A percentile compares a stretch with the other conserved stretches of the same genome.
phyloP scores from a whole-genome alignment of 2,113 vertebrate genomes.

The Phaethon lepturus region DNA sequence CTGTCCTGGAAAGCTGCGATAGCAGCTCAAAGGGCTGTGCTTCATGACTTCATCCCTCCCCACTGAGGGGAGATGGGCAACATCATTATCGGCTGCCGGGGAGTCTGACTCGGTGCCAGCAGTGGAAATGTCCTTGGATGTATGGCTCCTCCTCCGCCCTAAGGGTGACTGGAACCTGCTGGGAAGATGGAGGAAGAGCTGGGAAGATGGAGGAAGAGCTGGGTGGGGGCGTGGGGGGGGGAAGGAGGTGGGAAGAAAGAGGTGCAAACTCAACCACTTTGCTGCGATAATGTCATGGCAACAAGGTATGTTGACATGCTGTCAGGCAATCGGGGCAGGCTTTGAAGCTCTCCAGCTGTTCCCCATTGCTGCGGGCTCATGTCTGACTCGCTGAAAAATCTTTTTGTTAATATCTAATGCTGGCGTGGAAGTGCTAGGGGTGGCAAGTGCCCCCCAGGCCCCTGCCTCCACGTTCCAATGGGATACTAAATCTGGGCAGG shows the following conservation, averaged over 20 bases:
- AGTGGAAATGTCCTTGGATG: not conserved
- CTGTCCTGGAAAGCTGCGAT: not conserved
- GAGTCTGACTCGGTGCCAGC: not conserved
- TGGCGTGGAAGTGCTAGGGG: not conserved
- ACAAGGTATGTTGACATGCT: not conserved
- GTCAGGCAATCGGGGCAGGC: not conserved
- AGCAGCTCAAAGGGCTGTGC: not conserved
- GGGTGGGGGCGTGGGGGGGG: not conserved
- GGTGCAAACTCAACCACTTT: not conserved
- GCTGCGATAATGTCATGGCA: not conserved
- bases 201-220: not conserved
- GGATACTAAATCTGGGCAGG: not conserved
- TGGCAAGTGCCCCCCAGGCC: not conserved
- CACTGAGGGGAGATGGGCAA: not conserved
- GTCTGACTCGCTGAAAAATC: not conserved
- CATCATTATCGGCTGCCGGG: not conserved
- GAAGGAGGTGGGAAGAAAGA: not conserved
- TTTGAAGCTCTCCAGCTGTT: conserved; percentile 7
- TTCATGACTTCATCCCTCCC: conserved; percentile 11
- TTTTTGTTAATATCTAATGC: conserved; percentile 20
- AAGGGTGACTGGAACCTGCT: not conserved
- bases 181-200: not conserved
- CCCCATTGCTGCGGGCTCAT: not conserved
- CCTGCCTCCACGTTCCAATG: not conserved
- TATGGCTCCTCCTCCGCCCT: not conserved